Evolutionary conservation across 1,140 invertebrate genomes (phyloP).

Genomic region (Bombus superbus): DNA sequence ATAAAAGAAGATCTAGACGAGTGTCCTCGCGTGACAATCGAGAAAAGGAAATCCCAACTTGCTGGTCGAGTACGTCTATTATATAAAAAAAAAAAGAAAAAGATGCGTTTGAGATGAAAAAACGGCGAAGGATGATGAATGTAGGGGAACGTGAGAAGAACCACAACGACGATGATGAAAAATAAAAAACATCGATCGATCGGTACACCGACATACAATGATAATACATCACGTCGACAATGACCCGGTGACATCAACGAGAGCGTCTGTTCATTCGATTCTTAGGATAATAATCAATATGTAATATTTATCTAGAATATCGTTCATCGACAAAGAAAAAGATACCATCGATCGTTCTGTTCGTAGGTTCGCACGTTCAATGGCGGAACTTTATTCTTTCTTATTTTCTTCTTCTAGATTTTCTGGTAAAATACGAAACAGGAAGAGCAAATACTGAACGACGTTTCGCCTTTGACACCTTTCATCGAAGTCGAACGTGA

Average conservation of each 20-base stretch:
- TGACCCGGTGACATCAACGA: constrained; percentile 44
- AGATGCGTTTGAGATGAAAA: background rate
- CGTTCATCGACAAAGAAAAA: background rate
- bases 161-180: constrained; percentile 19
- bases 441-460: constrained; percentile 11
- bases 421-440: background rate
- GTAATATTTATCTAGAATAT: background rate
- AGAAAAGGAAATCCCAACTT: constrained; percentile 26
- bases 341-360: background rate
- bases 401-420: background rate
- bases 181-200: constrained; percentile 18
- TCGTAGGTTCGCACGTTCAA: background rate
- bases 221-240: constrained; percentile 38
- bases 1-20: constrained; percentile 7
- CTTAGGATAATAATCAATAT: constrained; percentile 11
- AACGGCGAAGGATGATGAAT: background rate
- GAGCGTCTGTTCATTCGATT: constrained; percentile 19
- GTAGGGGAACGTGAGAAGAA: background rate
- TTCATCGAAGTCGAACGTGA: constrained; percentile 70
- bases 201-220: constrained; percentile 30
- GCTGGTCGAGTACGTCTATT: constrained; percentile 3
- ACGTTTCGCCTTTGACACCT: constrained; percentile 49
- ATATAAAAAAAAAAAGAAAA: background rate
- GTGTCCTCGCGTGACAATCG: constrained; percentile 24
- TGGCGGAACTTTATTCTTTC: background rate